Evolutionary conservation across 2,113 vertebrate genomes (phyloP).

Genomic region (Ammodytes marinus): DNA sequence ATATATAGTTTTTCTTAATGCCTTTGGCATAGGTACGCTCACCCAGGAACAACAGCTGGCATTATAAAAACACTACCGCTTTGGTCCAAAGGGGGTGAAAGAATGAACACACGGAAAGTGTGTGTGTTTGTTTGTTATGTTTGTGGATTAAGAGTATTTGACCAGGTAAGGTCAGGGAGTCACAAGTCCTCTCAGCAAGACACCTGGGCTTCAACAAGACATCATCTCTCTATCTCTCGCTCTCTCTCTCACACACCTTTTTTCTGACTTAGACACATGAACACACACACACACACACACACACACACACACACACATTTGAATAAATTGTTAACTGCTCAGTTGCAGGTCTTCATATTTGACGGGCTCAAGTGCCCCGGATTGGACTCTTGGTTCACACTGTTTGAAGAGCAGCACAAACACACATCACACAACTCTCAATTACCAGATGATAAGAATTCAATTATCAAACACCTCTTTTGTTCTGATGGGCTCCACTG

Average conservation of each 20-base stretch:
- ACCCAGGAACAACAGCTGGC: no score
- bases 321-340: constrained; percentile 80
- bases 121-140: no score
- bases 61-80: no score
- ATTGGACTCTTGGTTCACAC: constrained; percentile 58
- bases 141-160: no score
- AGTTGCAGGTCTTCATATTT: constrained; percentile 56
- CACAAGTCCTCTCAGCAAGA: constrained; percentile 36
- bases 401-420: constrained; percentile 73
- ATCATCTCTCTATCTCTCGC: background rate
- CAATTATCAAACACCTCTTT: constrained; percentile 56
- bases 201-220: constrained; percentile 58
- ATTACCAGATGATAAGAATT: constrained; percentile 63
- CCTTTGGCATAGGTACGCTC: no score
- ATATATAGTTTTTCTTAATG: no score
- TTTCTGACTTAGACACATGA: background rate
- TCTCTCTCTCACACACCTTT: background rate
- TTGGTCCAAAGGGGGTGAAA: no score
- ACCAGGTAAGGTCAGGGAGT: constrained; percentile 65
- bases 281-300: constrained; percentile 33
- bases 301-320: constrained; percentile 49
- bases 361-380: constrained; percentile 39
- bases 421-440: constrained; percentile 64
- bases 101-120: no score
- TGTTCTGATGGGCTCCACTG: constrained; percentile 21